phyloP scores from a whole-genome alignment of 2,113 vertebrate species.

The Guaruba guarouba region DNA sequence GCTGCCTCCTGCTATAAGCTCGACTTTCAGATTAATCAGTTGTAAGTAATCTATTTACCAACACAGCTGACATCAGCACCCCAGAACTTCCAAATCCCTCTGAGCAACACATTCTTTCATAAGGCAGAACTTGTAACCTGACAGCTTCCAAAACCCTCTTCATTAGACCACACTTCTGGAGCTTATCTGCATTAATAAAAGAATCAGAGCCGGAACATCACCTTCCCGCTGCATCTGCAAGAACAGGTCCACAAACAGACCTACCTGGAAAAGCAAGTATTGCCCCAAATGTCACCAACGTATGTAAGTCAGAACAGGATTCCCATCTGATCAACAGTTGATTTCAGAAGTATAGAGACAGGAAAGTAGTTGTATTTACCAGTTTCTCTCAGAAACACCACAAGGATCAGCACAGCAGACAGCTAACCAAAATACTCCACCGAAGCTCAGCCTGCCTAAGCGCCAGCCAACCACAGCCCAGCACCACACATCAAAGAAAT shows the following conservation, averaged over 20 bases:
- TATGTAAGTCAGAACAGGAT: accelerated
- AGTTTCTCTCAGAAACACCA: background rate
- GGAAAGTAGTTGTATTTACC: background rate
- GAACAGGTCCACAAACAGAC: background rate
- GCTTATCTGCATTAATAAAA: background rate
- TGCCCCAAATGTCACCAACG: accelerated
- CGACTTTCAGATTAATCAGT: background rate
- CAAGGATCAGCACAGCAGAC: background rate
- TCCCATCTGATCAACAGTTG: background rate
- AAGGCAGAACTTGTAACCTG: background rate
- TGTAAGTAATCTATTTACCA: background rate
- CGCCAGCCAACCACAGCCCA: background rate
- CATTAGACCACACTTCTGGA: background rate
- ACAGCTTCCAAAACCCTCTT: background rate
- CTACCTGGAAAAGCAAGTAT: background rate
- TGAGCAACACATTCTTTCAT: background rate
- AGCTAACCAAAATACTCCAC: background rate
- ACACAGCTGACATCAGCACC: background rate
- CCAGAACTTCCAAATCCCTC: background rate
- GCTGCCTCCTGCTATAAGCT: background rate
- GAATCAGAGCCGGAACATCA: background rate
- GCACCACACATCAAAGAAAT: background rate
- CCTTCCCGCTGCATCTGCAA: background rate
- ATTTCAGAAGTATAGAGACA: background rate
- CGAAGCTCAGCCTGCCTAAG: background rate